Evolutionary conservation across 1,140 invertebrate species (phyloP), one percentile per base, ranked within the genome.

Genomic region (Diabrotica virgifera): DNA sequence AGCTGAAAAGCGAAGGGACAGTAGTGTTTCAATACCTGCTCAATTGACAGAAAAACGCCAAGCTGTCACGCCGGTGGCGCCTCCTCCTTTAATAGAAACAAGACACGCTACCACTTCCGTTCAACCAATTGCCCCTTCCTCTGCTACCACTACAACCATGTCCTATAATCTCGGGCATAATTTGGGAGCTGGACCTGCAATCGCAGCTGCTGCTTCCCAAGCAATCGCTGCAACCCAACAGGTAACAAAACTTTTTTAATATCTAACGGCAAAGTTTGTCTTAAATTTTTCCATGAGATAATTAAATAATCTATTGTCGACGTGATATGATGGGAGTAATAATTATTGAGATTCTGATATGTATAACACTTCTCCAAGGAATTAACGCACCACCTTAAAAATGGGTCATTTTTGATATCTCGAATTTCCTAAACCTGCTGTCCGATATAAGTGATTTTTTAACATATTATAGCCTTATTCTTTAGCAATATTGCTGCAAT

Each of bases 201-300:
- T 98, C 64, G 95, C 94, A 0, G 94, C 93, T 2, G 95, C 95
- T 11, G 95, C 95, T 0, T 96, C 94, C 14, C 95, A 98, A 79
- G 95, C 95, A 0, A 98, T 98, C 64, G 94, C 94, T 9, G 95
- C 95, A 5, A 98, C 96, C 11, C 94, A 98, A 74, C 95, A 97
- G 82, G 87, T 90, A 77, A 59, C 37, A 36, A 24, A 24, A 24
- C 1, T 40, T 36, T 50, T n/a, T 46, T 57, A 10, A 46, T 46
- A 8, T 6, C 40, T 46, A 46, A 24, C 24, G 24, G 24, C 24
- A 24, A n/a, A n/a, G n/a, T n/a, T n/a, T n/a, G n/a, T n/a, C n/a
- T n/a, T n/a, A n/a, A n/a, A n/a, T n/a, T n/a, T n/a, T n/a, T n/a
- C n/a, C 24, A 24, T 24, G 24, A 24, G 24, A 4, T 24, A 24